These are phyloP conservation scores for Prolemur simus DNA, from an alignment of 2,113 vertebrate species.

Conservation along the genomic window DNA sequence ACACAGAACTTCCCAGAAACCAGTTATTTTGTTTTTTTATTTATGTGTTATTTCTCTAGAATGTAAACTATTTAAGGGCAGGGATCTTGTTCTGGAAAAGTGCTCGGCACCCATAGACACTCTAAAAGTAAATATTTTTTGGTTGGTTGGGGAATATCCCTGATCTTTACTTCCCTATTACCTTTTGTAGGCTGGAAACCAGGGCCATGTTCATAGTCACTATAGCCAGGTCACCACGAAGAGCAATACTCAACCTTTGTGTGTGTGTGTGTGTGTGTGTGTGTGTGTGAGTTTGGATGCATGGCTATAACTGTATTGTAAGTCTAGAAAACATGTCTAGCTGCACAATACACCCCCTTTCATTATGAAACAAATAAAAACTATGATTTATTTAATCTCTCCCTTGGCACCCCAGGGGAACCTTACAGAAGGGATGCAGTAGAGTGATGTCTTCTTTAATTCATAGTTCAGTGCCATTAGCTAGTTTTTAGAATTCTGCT, in stretches of 20 bases:
- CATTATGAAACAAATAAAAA: not conserved
- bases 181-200: not conserved
- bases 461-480: not conserved
- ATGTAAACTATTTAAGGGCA: not conserved
- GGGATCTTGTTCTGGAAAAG: not conserved
- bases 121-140: not conserved
- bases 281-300: not conserved
- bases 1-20: not conserved
- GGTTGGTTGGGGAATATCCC: not conserved
- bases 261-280: not conserved
- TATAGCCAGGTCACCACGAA: not conserved
- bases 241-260: not conserved
- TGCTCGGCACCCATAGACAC: not conserved
- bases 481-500: not conserved
- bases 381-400: not conserved
- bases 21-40: not conserved
- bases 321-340: not conserved
- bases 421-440: not conserved
- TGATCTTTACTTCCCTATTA: not conserved
- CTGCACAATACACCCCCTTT: not conserved
- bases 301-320: not conserved
- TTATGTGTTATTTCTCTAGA: not conserved
- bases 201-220: not conserved
- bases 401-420: not conserved
- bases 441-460: not conserved